phyloP scores from a whole-genome alignment of 2,113 vertebrate species.

The Pterocles burchelli region DNA sequence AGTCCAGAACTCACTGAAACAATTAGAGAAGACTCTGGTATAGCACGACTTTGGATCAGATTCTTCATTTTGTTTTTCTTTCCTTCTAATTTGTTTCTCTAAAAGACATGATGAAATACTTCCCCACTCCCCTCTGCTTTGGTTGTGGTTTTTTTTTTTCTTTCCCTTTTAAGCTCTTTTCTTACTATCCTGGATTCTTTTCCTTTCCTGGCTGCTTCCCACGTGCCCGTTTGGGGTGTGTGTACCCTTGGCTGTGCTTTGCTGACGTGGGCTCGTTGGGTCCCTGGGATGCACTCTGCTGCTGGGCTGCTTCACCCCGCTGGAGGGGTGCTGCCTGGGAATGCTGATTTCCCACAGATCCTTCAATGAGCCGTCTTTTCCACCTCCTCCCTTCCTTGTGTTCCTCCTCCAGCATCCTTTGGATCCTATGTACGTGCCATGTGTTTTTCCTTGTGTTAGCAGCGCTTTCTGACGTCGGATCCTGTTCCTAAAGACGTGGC shows the following conservation, averaged over 20 bases:
- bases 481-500: background rate
- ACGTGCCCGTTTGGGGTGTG: background rate
- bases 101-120: background rate
- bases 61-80: background rate
- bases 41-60: background rate
- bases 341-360: background rate
- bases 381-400: background rate
- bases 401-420: constrained; percentile 25
- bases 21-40: background rate
- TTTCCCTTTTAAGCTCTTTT: background rate
- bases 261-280: background rate
- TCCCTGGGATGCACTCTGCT: accelerated
- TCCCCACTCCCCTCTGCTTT: background rate
- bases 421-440: background rate
- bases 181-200: background rate
- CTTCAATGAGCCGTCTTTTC: background rate
- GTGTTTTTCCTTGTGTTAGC: background rate
- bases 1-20: background rate
- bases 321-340: background rate
- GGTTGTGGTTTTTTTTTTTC: too few species aligned
- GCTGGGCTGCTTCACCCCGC: background rate
- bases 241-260: background rate
- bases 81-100: background rate
- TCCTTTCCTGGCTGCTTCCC: background rate
- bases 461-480: background rate